These are phyloP conservation scores for Sclerurus mexicanus DNA, from an alignment of 2,113 vertebrate species.

Conservation along the genomic window DNA sequence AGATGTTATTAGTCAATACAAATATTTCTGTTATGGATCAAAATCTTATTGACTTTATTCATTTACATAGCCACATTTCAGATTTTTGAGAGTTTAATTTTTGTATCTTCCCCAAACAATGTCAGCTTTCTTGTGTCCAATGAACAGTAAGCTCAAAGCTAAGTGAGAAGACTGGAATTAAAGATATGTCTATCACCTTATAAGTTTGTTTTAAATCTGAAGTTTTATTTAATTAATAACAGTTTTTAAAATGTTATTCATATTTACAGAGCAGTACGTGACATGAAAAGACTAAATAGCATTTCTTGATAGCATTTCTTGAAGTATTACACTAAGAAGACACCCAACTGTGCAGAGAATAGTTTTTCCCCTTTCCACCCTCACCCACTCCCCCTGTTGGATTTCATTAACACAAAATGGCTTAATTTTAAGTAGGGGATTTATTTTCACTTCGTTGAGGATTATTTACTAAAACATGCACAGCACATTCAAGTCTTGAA, in stretches of 20 bases:
- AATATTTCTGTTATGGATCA: background rate
- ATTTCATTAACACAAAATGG: background rate
- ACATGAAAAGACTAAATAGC: background rate
- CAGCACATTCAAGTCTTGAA: background rate
- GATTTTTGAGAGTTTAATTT: background rate
- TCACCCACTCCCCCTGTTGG: rapidly evolving
- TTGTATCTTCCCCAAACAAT: background rate
- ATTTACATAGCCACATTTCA: background rate
- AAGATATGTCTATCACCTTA: background rate
- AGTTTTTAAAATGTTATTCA: background rate
- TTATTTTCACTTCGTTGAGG: conserved; percentile 25
- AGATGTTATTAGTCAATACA: background rate
- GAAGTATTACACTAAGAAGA: background rate
- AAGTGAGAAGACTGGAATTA: background rate
- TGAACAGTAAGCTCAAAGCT: background rate
- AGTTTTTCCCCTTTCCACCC: background rate
- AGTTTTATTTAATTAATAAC: background rate
- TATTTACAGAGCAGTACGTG: background rate
- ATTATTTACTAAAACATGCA: background rate
- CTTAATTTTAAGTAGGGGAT: conserved; percentile 17
- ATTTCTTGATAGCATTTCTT: background rate
- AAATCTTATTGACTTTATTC: background rate
- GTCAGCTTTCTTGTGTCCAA: background rate
- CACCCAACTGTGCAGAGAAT: background rate
- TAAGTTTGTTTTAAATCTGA: background rate